Evolutionary conservation across 2,797 vertebrate genomes (phyloP), one percentile per base, ranked within the genome.

Genomic region (Eupleurogrammus muticus): DNA sequence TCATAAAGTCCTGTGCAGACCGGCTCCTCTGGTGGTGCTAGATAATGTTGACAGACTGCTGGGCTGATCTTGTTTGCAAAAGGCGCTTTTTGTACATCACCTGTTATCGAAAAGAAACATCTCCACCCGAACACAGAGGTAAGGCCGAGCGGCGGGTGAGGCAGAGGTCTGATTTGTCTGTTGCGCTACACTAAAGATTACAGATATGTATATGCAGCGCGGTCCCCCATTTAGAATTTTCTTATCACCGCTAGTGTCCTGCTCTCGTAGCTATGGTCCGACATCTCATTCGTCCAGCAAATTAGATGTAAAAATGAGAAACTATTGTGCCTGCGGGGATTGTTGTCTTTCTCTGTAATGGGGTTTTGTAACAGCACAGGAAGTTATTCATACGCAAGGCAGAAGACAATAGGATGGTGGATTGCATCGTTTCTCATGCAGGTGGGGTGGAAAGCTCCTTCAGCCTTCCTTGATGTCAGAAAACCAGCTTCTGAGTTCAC

Each of bases 221-320:
- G 66, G 70, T 67, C 50, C 61, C 51, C 73, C 65, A 67, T 3
- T 16, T 38, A 66, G 40, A 24, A 50, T 3, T 80, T 67, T 73
- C 53, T 83, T 77, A 82, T 83, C 79, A 66, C 66, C 47, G 69
- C 77, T 65, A 77, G 40, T 74, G 66, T 44, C 77, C 71, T 75
- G 51, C 64, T 74, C 65, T 74, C 66, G 49, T 23, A 44, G 70
- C 71, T 46, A 28, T 28, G 21, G 57, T 80, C 24, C 17, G 75
- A 84, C 87, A 75, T 87, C 66, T 81, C 85, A 87, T 88, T 80
- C 47, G 68, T 89, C 77, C 73, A 77, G 69, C 56, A 90, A 89
- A 91, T 89, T 89, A 79, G 77, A 86, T 85, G 81, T 87, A 87
- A 88, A 89, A 90, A 83, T 88, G 85, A 89, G 77, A 82, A 89